phyloP scores from a whole-genome alignment of 2,888 invertebrate species.

The Lithophane socia region DNA sequence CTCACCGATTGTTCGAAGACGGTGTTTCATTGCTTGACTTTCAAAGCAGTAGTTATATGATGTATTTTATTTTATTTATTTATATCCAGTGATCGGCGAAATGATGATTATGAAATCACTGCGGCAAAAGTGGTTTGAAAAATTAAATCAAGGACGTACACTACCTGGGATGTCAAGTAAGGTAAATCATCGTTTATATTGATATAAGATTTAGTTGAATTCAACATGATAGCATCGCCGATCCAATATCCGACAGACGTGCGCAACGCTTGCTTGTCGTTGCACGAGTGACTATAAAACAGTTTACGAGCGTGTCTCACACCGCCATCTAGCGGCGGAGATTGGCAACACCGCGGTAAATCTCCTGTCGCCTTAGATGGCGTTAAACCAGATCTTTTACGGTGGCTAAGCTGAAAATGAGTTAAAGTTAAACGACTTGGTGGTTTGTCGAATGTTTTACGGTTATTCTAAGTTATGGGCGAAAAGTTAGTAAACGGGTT shows the following conservation, averaged over 20 bases:
- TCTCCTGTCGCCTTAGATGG: slow-evolving; percentile 70
- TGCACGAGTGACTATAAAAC: slow-evolving; percentile 78
- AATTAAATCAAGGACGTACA: neutral
- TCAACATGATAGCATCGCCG: slow-evolving; percentile 24
- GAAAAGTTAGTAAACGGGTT: slow-evolving; percentile 57
- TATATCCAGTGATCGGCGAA: neutral
- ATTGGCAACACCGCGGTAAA: slow-evolving; percentile 82
- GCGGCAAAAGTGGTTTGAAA: neutral
- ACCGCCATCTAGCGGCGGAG: slow-evolving; percentile 84
- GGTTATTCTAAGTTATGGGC: slow-evolving; percentile 66
- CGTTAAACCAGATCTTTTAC: slow-evolving; percentile 83
- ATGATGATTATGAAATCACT: neutral
- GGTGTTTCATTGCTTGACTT: neutral
- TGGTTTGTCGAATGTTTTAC: slow-evolving; percentile 79
- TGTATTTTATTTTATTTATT: too few relatives aligned
- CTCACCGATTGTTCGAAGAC: neutral
- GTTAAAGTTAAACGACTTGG: slow-evolving; percentile 84
- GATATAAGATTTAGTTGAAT: slow-evolving; percentile 12
- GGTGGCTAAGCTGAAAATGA: slow-evolving; percentile 77
- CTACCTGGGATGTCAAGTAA: neutral
- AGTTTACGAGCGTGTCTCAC: slow-evolving; percentile 81
- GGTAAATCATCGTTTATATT: neutral
- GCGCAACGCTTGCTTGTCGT: slow-evolving; percentile 66
- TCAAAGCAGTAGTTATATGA: neutral
- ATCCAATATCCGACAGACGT: slow-evolving; percentile 67